Evolutionary conservation across 2,113 vertebrate genomes (phyloP), one percentile per base, ranked within the genome.

Genomic region (Bostrychus sinensis): DNA sequence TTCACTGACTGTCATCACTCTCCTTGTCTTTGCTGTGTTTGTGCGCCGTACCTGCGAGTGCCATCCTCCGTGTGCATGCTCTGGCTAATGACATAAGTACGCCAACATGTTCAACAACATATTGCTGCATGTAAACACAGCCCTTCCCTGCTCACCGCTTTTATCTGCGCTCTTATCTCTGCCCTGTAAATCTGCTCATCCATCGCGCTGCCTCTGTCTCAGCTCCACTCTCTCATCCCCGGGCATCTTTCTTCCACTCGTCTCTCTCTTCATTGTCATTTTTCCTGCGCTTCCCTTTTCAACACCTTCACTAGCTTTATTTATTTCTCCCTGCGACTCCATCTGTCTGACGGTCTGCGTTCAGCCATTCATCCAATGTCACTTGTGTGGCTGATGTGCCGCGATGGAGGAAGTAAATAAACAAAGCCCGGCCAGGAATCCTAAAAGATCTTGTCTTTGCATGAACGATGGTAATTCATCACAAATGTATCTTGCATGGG

Each of bases 401-500:
- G 77, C 68, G 77, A 85, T 78, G 82, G 79, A 76, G 70, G 75
- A 70, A 77, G 84, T 85, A 86, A 89, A 89, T 89, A 86, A 85
- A 86, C 79, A 82, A 66, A 81, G 71, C 70, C 72, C 78, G 77
- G 83, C 78, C 80, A 81, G 77, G 82, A 86, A 74, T 86, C 84
- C 81, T 81, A 70, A 77, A 85, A 88, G 82, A 85, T 86, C 81
- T 83, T 83, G 84, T 84, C 84, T 88, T 81, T 85, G 86, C 82
- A 70, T 85, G 81, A 85, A 81, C 77, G 73, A 66, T 4, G 51
- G 77, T 81, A 70, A 85, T 88, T 80, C 71, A 89, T 89, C 86
- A 85, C 62, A 5, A 54, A 50, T 60, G 34, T 51, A 77, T 57
- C 70, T 70, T 62, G n/a, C 36, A 66, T 17, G 34, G 63, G 55